Evolutionary conservation across 2,113 vertebrate genomes (phyloP), one percentile per base, ranked within the genome.

Genomic region (Dicerorhinus sumatrensis): DNA sequence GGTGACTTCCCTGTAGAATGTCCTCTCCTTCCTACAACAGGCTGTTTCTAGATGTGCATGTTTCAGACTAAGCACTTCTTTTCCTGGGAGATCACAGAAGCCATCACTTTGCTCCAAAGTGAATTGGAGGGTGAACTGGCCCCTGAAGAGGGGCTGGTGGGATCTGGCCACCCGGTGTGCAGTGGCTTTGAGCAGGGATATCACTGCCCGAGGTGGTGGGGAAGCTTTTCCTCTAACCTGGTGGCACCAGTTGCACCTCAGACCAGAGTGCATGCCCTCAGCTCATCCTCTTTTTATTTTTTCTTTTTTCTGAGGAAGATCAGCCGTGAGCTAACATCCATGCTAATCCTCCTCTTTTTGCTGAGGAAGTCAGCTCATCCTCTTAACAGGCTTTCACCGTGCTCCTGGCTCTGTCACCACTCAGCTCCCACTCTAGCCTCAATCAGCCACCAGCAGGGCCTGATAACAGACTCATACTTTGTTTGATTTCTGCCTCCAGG

Each of bases 401-500:
- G 31, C 46, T 79, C 62, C 18, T 51, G 76, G 42, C 46, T 73
- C 42, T 20, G 76, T 36, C 46, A 14, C n/a, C 31, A 11, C 21
- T 4, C 58, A 3, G 4, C 8, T 11, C 29, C 48, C 76, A 6
- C 67, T 70, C 10, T 65, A 58, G 83, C 48, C 56, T 16, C 51
- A 5, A 36, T 6, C 2, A 18, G 1, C 5, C 21, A 7, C 25
- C 56, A 39, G 42, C 48, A 27, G 51, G 8, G 21, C n/a, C 62
- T 33, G 60, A 29, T 8, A 6, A 18, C 0, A 9, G 16, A 9
- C 2, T 13, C 48, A 42, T 7, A 81, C 33, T 20, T 48, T 23
- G 23, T 77, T 31, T 1, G 91, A 0, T 0, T 93, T 82, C 98
- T 93, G 18, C 51, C 13, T 42, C 76, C 96, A 99, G 99, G 98